Base-by-base conservation (phyloP, 2,888 invertebrate genomes). In the Drosophila maculinotata region DNA sequence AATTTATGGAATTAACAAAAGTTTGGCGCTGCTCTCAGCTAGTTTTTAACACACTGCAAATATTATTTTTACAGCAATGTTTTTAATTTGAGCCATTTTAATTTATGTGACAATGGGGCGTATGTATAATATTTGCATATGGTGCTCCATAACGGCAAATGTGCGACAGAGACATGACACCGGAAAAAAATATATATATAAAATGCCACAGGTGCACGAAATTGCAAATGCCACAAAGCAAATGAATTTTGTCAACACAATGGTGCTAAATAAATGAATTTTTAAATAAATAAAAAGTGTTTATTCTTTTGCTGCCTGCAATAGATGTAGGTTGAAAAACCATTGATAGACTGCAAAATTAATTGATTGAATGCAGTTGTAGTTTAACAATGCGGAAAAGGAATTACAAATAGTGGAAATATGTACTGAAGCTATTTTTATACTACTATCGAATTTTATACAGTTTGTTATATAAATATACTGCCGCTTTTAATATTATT, bases 1-100 rank as follows among this genome's bases (percentile, higher is more conserved):
- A 76, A 79, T 72, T 79, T 76, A 62, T 60, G 35, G 48, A 53
- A 69, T 52, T 69, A 63, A 47, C 56, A 66, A 65, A 65, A 39
- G 47, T 48, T 42, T 9, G 38, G 9, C 20, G 23, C 25, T 10
- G 64, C 53, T 17, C 14, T 5, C 44, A 23, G 63, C 62, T 31
- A 26, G 49, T 30, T 48, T 44, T 65, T 28, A 23, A 48, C 38
- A 48, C 48, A 30, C 31, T 33, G 59, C 51, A 76, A 76, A 79
- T 67, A 67, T 70, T 71, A 41, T 62, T 62, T 56, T 66, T 33
- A n/a, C 45, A 12, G 33, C 33, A 42, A 52, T 59, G 36, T 35
- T 48, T 47, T 52, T 66, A 15, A 51, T 51, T 66, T 57, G 44
- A 51, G 33, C 23, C 39, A 62, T 38, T 60, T 65, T 59, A 66